These are phyloP conservation scores for Botrylloides violaceus DNA, from an alignment of 23 tunicate species.

Conservation along the genomic window DNA sequence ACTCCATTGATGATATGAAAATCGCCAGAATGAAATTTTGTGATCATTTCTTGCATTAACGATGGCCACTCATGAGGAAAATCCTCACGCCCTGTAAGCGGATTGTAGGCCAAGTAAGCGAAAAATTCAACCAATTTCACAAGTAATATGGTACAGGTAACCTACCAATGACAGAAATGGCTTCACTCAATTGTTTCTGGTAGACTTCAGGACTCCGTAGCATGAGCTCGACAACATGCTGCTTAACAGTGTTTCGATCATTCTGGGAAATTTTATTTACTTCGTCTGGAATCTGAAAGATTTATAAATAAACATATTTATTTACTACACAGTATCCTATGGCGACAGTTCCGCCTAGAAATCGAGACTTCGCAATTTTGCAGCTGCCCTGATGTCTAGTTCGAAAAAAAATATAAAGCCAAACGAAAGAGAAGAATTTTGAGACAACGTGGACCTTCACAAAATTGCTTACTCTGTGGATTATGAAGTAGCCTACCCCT, in stretches of 20 bases:
- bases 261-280: slow-evolving; percentile 41
- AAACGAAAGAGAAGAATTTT: too few relatives aligned
- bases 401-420: too few relatives aligned
- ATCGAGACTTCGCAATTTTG: too few relatives aligned
- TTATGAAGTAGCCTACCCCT: too few relatives aligned
- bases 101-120: background rate
- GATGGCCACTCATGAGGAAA: slow-evolving; percentile 91
- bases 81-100: slow-evolving; percentile 61
- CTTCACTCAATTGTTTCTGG: slow-evolving; percentile 91
- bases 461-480: background rate
- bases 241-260: slow-evolving; percentile 68
- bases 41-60: slow-evolving; percentile 56
- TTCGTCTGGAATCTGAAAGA: slow-evolving; percentile 70
- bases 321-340: too few relatives aligned
- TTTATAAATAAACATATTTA: too few relatives aligned
- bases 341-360: too few relatives aligned
- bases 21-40: slow-evolving; percentile 58
- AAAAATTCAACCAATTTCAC: background rate
- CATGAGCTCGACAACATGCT: slow-evolving; percentile 70
- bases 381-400: too few relatives aligned
- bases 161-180: slow-evolving; percentile 82
- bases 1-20: slow-evolving; percentile 87
- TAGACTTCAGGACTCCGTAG: slow-evolving; percentile 56
- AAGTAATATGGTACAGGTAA: background rate
- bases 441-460: too few relatives aligned